Evolutionary conservation across 2,113 vertebrate genomes (phyloP).

Genomic region (Lutjanus erythropterus): DNA sequence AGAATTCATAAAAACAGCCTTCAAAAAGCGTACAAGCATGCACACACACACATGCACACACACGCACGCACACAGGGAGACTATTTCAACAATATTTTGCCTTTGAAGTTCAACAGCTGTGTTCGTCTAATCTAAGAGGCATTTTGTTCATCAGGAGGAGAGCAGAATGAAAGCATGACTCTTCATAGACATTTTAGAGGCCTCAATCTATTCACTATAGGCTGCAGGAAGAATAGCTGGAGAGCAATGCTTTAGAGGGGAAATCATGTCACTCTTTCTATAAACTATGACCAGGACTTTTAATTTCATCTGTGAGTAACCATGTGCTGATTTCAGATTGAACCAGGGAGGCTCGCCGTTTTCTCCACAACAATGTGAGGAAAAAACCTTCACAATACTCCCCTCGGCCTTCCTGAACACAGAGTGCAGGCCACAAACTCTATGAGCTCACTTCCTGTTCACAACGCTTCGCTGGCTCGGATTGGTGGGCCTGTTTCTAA

Average conservation of each 20-base stretch:
- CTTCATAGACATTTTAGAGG: background rate
- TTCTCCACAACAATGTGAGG: conserved; percentile 79
- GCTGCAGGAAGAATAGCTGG: background rate
- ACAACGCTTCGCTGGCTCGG: conserved; percentile 10
- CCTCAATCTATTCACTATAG: background rate
- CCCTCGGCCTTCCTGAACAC: conserved; percentile 74
- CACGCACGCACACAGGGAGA: conserved; percentile 18
- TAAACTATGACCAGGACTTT: accelerated
- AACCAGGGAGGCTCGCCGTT: conserved; percentile 20
- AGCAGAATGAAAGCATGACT: conserved; percentile 28
- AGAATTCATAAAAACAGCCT: conserved; percentile 47
- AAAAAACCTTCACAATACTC: conserved; percentile 71
- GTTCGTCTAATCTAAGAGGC: conserved; percentile 54
- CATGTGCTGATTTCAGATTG: conserved; percentile 6
- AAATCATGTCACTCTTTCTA: background rate
- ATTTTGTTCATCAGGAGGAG: conserved; percentile 40
- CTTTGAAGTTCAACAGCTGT: conserved; percentile 77
- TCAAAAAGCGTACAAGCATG: conserved; percentile 39
- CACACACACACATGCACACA: conserved; percentile 1
- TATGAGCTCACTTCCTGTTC: conserved; percentile 80
- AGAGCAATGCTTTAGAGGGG: background rate
- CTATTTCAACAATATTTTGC: conserved; percentile 47
- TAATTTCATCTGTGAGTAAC: background rate
- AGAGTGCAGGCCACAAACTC: conserved; percentile 51
- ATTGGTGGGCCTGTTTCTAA: conserved; percentile 32